These are phyloP conservation scores for Ailurus styani DNA, from an alignment of 2,113 vertebrate genomes.

Conservation along the genomic window DNA sequence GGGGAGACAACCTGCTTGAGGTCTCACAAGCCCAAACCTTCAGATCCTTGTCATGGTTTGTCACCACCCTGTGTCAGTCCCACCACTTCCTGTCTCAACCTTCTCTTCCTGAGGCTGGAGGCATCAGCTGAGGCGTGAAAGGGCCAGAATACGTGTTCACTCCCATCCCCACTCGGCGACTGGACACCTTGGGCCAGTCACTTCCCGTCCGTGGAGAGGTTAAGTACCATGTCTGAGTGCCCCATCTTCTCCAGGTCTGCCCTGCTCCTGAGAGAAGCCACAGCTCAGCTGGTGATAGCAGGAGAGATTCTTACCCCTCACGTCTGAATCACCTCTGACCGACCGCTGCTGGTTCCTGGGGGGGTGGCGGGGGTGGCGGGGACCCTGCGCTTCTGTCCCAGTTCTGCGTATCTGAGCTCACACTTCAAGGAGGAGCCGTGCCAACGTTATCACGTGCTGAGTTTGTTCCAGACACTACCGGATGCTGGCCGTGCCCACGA, in stretches of 20 bases:
- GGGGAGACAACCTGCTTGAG: background rate
- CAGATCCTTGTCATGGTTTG: background rate
- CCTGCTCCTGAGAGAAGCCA: background rate
- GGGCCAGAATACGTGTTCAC: background rate
- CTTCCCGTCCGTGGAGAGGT: constrained; percentile 81
- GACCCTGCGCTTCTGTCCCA: background rate
- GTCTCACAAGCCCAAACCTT: background rate
- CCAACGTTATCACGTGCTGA: background rate
- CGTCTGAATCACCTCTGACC: background rate
- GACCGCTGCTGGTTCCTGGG: background rate
- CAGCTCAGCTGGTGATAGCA: background rate
- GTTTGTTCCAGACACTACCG: background rate
- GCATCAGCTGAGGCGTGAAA: background rate
- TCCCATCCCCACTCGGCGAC: background rate
- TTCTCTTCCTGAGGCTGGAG: background rate
- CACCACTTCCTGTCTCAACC: background rate
- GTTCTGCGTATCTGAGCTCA: background rate
- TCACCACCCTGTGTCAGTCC: background rate
- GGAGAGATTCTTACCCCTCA: background rate
- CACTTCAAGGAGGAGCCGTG: background rate
- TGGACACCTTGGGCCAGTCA: constrained; percentile 75
- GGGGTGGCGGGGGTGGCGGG: rapidly evolving
- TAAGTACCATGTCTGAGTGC: background rate
- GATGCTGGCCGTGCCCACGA: background rate
- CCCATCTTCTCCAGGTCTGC: background rate